Base-by-base conservation (phyloP, 2,888 invertebrate species). In the Drosophila putrida region DNA sequence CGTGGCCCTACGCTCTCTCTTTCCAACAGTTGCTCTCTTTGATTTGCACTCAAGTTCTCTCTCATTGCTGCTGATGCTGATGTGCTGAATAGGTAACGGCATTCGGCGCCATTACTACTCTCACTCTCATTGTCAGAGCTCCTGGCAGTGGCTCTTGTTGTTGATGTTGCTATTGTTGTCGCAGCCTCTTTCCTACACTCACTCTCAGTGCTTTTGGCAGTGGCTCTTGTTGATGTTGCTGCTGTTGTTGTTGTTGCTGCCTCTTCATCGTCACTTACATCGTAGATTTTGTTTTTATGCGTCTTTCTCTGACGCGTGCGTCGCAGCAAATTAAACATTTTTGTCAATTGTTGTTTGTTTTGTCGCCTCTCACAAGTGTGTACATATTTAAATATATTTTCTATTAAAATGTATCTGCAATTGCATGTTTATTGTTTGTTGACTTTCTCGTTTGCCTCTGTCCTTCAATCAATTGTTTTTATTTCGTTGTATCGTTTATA, bases 241-340 rank as follows among this genome's bases (percentile, higher is more conserved):
- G 50, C 6, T 61, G 47, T 11, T 50, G 54, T 28, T 58, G 66
- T 36, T 59, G 50, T 31, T 44, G 54, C 5, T 53, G 64, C 47
- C 47, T 80, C 75, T 47, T 82, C 74, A 13, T 78, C 72, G 51
- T 75, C 75, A 28, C 72, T 80, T 25, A 51, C 71, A 69, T 78
- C 74, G 64, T 60, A 61, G 44, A 15, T 57, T 66, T 73, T 72
- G 62, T 33, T 69, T 71, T 82, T 82, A 39, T 76, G 80, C 80
- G 83, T 44, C 59, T 84, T 90, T 66, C 88, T 78, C 50, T 78
- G 83, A 72, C 84, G 88, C 69, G 88, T 81, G 74, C 90, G 89
- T 67, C 90, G 83, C 78, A 91, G 78, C 82, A 91, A 81, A 82
- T 85, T 90, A 53, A 91, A 90, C 90, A 91, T 90, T 62, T 62